Percentiles rank a stretch among this genome's conserved stretches.
These are phyloP conservation scores for Drosophila sp. DNA, from an alignment of 1,140 invertebrate species.

Conservation along the genomic window DNA sequence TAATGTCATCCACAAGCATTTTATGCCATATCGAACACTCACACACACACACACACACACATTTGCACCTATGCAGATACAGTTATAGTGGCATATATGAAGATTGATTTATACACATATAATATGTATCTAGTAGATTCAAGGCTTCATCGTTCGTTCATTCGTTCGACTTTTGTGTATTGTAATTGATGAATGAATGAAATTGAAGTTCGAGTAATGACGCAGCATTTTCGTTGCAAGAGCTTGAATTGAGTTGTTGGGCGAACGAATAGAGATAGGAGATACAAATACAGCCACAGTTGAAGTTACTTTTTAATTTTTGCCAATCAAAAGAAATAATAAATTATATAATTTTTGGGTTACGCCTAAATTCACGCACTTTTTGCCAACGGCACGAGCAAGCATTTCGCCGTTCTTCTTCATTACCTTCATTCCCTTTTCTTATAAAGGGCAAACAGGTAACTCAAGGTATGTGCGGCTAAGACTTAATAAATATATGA, in stretches of 20 bases:
- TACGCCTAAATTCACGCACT: conserved; percentile 77
- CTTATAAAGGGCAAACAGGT: neutral
- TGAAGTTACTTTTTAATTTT: conserved; percentile 75
- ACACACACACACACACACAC: conserved; percentile 8
- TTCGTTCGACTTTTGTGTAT: conserved; percentile 72
- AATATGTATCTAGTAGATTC: conserved; percentile 63
- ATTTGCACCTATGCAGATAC: conserved; percentile 17
- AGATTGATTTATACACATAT: conserved; percentile 6
- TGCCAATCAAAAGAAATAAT: conserved; percentile 80
- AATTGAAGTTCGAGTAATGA: conserved; percentile 83
- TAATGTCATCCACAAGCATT: conserved; percentile 65
- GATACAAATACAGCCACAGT: conserved; percentile 17
- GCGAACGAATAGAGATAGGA: neutral
- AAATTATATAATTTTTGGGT: conserved; percentile 76
- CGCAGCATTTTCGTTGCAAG: conserved; percentile 63
- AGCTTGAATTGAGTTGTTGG: conserved; percentile 70
- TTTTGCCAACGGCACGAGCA: conserved; percentile 47
- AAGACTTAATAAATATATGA: neutral
- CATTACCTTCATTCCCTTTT: conserved; percentile 1
- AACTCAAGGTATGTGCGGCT: neutral
- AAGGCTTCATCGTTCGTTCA: conserved; percentile 58
- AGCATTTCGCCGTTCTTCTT: conserved; percentile 4
- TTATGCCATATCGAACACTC: conserved; percentile 21
- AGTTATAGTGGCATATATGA: conserved; percentile 50
- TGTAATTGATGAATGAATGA: conserved; percentile 83